Conservation (phyloP, 1,140 invertebrate genomes). For the Aphaenogaster rudis region DNA sequence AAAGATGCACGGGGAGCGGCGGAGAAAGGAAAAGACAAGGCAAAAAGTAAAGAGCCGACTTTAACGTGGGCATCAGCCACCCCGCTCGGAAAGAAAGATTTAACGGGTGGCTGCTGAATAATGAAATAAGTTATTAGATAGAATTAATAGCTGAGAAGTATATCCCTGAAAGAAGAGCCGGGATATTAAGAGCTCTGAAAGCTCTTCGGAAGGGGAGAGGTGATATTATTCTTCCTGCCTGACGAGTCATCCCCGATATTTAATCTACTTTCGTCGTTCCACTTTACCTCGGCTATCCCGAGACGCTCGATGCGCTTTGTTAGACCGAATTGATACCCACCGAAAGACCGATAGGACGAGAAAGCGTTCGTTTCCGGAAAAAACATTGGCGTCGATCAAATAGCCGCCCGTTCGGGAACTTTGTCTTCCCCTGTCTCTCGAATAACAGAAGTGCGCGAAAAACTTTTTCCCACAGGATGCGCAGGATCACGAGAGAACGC, state of each 20-base stretch:
- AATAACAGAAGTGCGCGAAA: conserved; percentile 10
- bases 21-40: background rate
- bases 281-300: background rate
- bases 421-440: background rate
- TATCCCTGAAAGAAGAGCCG: conserved; percentile 55
- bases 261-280: conserved; percentile 58
- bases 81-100: conserved; percentile 52
- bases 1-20: background rate
- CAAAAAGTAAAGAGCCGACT: conserved; percentile 43
- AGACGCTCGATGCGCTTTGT: conserved; percentile 51
- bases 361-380: conserved; percentile 29
- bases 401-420: background rate
- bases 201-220: conserved; percentile 42
- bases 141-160: conserved; percentile 64
- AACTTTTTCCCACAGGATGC: background rate
- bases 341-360: conserved; percentile 20
- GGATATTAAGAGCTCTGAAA: conserved; percentile 62
- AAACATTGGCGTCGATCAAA: conserved; percentile 57
- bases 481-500: background rate
- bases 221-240: conserved; percentile 62
- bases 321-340: conserved; percentile 41
- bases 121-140: conserved; percentile 65
- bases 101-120: conserved; percentile 59
- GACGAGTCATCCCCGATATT: conserved; percentile 62
- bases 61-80: conserved; percentile 42